These are phyloP conservation scores for Apis florea DNA, from an alignment of 1,140 invertebrate genomes.

Conservation along the genomic window DNA sequence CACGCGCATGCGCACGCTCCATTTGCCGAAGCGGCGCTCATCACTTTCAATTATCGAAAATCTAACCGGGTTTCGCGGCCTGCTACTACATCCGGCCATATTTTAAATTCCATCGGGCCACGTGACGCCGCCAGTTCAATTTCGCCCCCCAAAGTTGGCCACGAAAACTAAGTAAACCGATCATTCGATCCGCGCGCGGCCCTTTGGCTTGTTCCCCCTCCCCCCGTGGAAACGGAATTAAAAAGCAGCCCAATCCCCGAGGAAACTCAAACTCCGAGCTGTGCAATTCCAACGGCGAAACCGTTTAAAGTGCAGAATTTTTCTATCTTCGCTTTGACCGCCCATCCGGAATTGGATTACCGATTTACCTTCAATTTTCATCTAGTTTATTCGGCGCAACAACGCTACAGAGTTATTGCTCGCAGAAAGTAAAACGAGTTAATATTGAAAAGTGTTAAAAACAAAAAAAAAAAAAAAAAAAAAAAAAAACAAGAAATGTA, in stretches of 20 bases:
- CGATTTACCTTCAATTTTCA: background rate
- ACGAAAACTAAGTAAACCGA: slow-evolving; percentile 9
- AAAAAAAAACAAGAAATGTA: no score
- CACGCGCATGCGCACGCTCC: background rate
- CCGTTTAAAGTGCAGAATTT: background rate
- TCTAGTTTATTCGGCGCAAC: no score
- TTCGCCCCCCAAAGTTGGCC: slow-evolving; percentile 11
- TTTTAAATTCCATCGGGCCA: slow-evolving; percentile 7
- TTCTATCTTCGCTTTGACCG: background rate
- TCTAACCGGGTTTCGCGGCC: background rate
- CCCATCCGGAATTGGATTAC: background rate
- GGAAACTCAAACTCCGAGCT: slow-evolving; percentile 4
- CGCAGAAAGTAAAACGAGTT: no score
- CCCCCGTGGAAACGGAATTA: background rate
- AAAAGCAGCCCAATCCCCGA: background rate
- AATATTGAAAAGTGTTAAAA: no score
- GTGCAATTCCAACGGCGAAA: background rate
- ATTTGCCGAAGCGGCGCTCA: background rate
- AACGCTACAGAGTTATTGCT: background rate
- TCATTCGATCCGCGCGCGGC: background rate
- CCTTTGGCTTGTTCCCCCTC: background rate
- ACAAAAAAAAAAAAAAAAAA: no score
- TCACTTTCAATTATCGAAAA: background rate
- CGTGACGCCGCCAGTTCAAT: background rate
- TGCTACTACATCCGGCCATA: background rate